Evolutionary conservation across 2,113 vertebrate species (phyloP).

Genomic region (Cettia cetti): DNA sequence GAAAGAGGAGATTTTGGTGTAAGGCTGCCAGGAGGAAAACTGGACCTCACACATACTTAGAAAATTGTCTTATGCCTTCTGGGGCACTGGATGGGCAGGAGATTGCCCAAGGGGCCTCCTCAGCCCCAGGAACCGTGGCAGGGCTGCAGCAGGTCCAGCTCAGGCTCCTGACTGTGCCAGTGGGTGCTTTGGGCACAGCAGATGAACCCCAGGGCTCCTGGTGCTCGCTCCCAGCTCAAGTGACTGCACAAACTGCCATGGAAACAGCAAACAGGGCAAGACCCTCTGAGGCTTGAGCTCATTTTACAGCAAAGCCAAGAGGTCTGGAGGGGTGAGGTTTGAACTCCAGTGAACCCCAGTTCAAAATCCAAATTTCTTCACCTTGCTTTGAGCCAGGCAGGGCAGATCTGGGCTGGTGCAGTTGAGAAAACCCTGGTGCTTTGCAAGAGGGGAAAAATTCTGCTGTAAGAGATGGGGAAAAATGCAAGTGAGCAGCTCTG

Average conservation of each 20-base stretch:
- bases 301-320: not conserved
- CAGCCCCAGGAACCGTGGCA: fast-evolving
- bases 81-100: not conserved
- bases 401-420: not conserved
- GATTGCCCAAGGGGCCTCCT: not conserved
- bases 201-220: not conserved
- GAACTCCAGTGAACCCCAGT: not conserved
- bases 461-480: not conserved
- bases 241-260: not conserved
- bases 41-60: not conserved
- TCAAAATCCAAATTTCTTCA: not conserved
- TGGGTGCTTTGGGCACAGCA: not conserved
- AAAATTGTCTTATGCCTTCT: not conserved
- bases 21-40: not conserved
- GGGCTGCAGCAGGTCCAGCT: not conserved
- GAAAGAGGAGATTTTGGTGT: not conserved
- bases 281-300: not conserved
- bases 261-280: not conserved
- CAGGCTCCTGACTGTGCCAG: fast-evolving
- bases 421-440: not conserved
- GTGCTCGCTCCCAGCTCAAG: fast-evolving
- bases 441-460: not conserved
- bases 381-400: not conserved
- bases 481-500: not conserved
- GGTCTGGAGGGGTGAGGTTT: not conserved